Evolutionary conservation across 2,888 invertebrate genomes (phyloP), one percentile per base, ranked within the genome.

Genomic region (Ceriagrion tenellum): DNA sequence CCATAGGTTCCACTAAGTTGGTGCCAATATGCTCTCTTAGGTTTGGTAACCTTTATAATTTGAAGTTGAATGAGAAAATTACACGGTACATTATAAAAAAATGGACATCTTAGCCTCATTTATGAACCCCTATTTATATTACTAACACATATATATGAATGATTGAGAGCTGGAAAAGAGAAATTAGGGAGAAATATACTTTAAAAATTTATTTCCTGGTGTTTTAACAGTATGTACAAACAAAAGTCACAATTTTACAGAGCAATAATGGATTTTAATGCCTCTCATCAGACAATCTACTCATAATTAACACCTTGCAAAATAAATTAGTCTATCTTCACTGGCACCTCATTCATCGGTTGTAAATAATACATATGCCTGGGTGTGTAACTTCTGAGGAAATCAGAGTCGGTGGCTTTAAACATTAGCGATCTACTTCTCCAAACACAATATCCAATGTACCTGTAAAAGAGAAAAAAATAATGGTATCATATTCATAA

Each of bases 391-490:
- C 69, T 35, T 18, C 81, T 35, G 12, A 4, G 35, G 35, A 30
- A 35, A 35, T 13, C 16, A 81, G 81, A 35, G 35, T 10, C 30
- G 35, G 69, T 26, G 1, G 13, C 81, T 16, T 35, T n/a, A 0
- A n/a, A 3, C 93, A 95, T 97, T 98, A 99, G 97, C 99, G 98
- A 97, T 99, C 99, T 96, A 99, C 98, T 97, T 99, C 99, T 35
- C 99, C 99, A 97, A 99, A 99, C 12, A 99, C 99, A 95, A 99
- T 98, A 97, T 99, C 99, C 55, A 99, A 97, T 0, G 99, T 99
- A 93, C 97, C 96, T 96, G 95, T 18, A 95, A 96, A 95, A 3
- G 55, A 55, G 63, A 95, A 95, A 93, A 90, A 20, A 55, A 56
- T 55, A 81, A 88, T 95, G 30, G 95, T 18, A 55, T 26, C 30